Evolutionary conservation across 1,140 invertebrate genomes (phyloP).

Genomic region (Chelonus insularis): DNA sequence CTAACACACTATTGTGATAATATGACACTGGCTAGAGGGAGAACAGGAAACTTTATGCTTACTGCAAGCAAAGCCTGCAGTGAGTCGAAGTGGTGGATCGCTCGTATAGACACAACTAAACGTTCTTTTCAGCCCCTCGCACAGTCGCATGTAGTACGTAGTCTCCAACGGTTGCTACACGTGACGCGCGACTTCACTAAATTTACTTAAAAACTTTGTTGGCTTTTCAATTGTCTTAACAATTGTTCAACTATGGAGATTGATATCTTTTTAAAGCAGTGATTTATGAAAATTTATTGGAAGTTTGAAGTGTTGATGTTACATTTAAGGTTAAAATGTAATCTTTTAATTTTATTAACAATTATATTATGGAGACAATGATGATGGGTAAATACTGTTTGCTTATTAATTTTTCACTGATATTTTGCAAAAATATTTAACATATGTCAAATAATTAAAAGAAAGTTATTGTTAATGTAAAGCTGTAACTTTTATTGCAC

Average conservation of each 20-base stretch:
- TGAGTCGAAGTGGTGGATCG: constrained; percentile 28
- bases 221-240: not conserved
- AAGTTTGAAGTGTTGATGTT: no score
- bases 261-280: no score
- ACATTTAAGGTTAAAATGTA: no score
- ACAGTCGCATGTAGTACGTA: constrained; percentile 45
- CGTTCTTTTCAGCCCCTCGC: constrained; percentile 50
- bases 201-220: constrained; percentile 1
- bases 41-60: constrained; percentile 3
- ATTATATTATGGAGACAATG: no score
- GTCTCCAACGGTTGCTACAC: constrained; percentile 41
- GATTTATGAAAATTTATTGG: no score
- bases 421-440: not conserved
- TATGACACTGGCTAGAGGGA: constrained; percentile 20
- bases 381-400: no score
- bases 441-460: no score
- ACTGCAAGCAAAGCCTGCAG: not conserved
- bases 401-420: no score
- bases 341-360: no score
- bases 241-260: not conserved
- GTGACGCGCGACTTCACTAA: constrained; percentile 1
- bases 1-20: not conserved
- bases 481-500: no score
- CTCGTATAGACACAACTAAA: constrained; percentile 21
- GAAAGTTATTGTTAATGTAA: no score